Base-by-base conservation (phyloP, 2,888 invertebrate species). In the Hedychridium roseum region DNA sequence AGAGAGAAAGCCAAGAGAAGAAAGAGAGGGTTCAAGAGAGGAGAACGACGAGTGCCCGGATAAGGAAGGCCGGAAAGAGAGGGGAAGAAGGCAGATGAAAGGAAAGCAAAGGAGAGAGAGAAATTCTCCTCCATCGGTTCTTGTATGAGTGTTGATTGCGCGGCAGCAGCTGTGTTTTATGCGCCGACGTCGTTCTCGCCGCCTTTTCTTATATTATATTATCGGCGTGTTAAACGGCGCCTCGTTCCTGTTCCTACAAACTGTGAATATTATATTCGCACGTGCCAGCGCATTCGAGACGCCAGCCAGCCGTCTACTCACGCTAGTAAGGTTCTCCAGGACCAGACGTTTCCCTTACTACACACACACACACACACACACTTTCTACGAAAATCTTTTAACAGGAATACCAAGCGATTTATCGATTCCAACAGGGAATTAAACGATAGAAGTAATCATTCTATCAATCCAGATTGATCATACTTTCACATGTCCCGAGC, bases 111-210 rank as follows among this genome's bases (percentile, higher is more conserved):
- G 14, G 12, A 38, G 40, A 27, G 34, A 40, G 35, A 11, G 42
- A 16, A 18, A 27, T 32, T 36, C 37, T 26, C 26, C 35, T 44
- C 43, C 39, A 5, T 4, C 30, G 4, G 7, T 15, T 7, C 7
- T 35, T 45, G 47, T 64, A 64, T 56, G 49, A 64, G 57, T 73
- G 76, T 75, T 76, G 76, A 75, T 76, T 76, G 75, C 74, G 57
- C 68, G 67, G 71, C 74, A 68, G 72, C 74, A 73, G 74, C 74
- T 76, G 76, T 76, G 74, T 76, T 77, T 77, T 74, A 77, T 70
- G 70, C 72, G 54, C 60, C 58, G 48, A 39, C 51, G 46, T 53
- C 62, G 54, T 53, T 47, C 54, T 52, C 62, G 57, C n/a, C n/a
- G n/a, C 54, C 57, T 59, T 61, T 71, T 67, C 68, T 67, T 67